A percentile compares a stretch with the other conserved stretches of the same genome.
These are phyloP conservation scores for Drosophila sulfurigaster DNA, from an alignment of 1,140 invertebrate species.

Conservation along the genomic window DNA sequence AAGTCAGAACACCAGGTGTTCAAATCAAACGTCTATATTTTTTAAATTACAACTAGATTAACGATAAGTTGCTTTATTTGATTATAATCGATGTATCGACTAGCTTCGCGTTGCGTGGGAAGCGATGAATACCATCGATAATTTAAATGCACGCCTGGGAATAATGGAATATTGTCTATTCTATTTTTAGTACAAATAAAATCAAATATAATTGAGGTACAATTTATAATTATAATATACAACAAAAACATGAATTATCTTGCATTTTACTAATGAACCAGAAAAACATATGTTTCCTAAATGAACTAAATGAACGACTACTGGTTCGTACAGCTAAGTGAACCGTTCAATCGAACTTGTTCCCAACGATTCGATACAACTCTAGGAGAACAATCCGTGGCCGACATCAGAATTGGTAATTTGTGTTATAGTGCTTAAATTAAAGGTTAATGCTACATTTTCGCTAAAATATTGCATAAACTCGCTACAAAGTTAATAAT, in stretches of 20 bases:
- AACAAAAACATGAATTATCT: background rate
- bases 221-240: no score
- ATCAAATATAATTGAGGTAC: no score
- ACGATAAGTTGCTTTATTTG: no score
- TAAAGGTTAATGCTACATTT: constrained; percentile 23
- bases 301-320: constrained; percentile 7
- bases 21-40: no score
- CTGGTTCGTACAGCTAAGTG: constrained; percentile 13
- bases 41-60: no score
- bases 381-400: constrained; percentile 40
- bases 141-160: background rate
- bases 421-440: constrained; percentile 40
- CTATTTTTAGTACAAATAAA: no score
- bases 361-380: constrained; percentile 15
- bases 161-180: no score
- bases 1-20: no score
- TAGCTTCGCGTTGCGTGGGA: no score
- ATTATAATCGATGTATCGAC: no score
- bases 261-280: background rate
- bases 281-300: constrained; percentile 4
- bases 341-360: constrained; percentile 21
- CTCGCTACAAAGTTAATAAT: background rate
- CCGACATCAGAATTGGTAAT: constrained; percentile 47
- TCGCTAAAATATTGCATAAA: background rate
- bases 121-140: background rate